These are phyloP conservation scores for Pantala flavescens DNA, from an alignment of 1,140 invertebrate species.

Conservation along the genomic window DNA sequence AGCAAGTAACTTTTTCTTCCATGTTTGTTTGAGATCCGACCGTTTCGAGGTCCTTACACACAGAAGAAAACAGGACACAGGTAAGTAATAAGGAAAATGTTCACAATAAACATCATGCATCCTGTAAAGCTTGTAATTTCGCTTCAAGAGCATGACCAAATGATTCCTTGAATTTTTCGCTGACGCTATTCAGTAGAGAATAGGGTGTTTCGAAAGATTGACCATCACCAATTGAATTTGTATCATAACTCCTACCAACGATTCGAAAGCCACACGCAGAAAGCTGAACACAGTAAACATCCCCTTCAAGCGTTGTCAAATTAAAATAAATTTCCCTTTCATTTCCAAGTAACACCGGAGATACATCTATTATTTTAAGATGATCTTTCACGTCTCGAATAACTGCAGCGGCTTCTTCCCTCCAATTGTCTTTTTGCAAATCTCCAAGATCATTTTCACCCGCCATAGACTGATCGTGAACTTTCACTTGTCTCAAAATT, in stretches of 20 bases:
- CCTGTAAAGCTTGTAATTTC: neutral
- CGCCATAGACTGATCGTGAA: too few species aligned
- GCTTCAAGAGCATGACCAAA: neutral
- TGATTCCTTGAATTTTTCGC: neutral
- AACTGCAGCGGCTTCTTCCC: neutral
- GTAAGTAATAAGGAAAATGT: too few species aligned
- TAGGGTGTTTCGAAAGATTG: neutral
- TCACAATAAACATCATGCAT: too few species aligned
- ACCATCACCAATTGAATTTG: neutral
- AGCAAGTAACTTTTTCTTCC: too few species aligned
- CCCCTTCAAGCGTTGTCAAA: neutral
- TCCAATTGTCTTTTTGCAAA: neutral
- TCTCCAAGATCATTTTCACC: too few species aligned
- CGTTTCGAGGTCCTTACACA: too few species aligned
- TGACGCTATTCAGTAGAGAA: neutral
- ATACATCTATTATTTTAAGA: neutral
- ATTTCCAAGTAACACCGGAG: neutral
- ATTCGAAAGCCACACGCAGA: neutral
- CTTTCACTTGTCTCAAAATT: too few species aligned
- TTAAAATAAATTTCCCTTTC: neutral
- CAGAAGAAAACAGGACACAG: too few species aligned
- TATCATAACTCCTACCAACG: neutral
- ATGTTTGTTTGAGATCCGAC: too few species aligned
- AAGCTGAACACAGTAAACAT: neutral
- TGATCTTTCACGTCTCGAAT: neutral